Percentiles rank a stretch among this genome's conserved stretches.
phyloP scores from a whole-genome alignment of 53 echinoderm and acorn worm genomes.

The Arbacia lixula region DNA sequence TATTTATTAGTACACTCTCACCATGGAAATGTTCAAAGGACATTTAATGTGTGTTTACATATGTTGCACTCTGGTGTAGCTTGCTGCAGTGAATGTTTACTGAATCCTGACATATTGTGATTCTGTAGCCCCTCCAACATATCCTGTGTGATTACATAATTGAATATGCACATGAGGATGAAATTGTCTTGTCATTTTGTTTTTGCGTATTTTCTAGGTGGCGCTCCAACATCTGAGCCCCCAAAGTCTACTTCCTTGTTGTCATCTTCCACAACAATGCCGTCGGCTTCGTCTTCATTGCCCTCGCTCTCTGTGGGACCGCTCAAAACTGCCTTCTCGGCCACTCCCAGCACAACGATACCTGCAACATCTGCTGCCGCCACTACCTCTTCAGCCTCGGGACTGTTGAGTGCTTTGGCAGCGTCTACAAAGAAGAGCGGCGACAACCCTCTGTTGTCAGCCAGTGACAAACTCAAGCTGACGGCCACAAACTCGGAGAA shows the following conservation, averaged over 20 bases:
- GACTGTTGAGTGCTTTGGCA: background rate
- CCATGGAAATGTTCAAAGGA: too few relatives aligned
- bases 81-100: too few relatives aligned
- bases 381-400: background rate
- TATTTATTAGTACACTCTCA: too few relatives aligned
- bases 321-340: background rate
- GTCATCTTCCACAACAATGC: background rate
- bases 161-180: too few relatives aligned
- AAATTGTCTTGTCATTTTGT: too few relatives aligned
- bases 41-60: too few relatives aligned
- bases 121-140: too few relatives aligned
- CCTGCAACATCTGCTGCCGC: constrained; percentile 6
- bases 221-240: constrained; percentile 1
- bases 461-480: constrained; percentile 21
- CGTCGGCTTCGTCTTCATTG: background rate
- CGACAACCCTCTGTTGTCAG: constrained; percentile 7
- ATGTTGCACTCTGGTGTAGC: too few relatives aligned
- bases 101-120: too few relatives aligned
- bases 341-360: background rate
- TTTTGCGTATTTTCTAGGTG: background rate
- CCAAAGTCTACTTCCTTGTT: constrained; percentile 19
- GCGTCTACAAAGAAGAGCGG: background rate
- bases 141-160: too few relatives aligned
- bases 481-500: constrained; percentile 31
- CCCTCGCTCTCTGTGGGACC: constrained; percentile 15